Conservation (phyloP, 1,140 invertebrate species). For the Zophobas atratus region DNA sequence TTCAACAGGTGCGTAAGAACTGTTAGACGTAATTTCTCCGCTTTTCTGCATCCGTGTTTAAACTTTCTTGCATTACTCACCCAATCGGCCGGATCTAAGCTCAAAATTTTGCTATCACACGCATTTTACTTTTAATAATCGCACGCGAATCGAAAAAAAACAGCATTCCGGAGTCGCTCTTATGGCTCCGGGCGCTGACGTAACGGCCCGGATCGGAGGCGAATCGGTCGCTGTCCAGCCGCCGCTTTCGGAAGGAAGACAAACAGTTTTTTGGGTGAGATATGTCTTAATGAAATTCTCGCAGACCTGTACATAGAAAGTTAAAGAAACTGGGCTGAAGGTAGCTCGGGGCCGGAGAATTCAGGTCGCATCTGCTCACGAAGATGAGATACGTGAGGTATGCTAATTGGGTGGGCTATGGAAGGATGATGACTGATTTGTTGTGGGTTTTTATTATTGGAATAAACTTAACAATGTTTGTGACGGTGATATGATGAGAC, state of each 20-base stretch:
- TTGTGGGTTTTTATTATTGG: no score
- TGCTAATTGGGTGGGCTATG: neutral
- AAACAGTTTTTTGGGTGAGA: neutral
- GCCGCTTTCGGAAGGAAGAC: neutral
- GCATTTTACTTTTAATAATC: constrained; percentile 38
- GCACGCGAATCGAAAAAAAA: neutral
- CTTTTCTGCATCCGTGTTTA: constrained; percentile 45
- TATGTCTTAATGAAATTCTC: constrained; percentile 12
- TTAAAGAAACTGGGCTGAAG: constrained; percentile 49
- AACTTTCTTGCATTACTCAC: constrained; percentile 33
- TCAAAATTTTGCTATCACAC: constrained; percentile 12
- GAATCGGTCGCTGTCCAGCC: neutral
- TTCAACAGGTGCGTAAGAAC: constrained; percentile 38
- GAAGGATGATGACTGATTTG: neutral
- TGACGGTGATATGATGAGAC: no score
- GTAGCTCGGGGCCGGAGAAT: constrained; percentile 40
- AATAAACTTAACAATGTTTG: no score
- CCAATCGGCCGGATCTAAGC: neutral
- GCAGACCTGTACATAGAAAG: constrained; percentile 40
- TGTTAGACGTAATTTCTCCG: constrained; percentile 44
- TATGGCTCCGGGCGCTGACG: constrained; percentile 1
- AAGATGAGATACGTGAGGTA: constrained; percentile 3
- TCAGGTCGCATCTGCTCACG: constrained; percentile 46
- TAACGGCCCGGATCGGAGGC: constrained; percentile 3
- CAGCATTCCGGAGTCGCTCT: constrained; percentile 16